phyloP scores from a whole-genome alignment of 2,797 vertebrate genomes.

The Pipistrellus pipistrellus region DNA sequence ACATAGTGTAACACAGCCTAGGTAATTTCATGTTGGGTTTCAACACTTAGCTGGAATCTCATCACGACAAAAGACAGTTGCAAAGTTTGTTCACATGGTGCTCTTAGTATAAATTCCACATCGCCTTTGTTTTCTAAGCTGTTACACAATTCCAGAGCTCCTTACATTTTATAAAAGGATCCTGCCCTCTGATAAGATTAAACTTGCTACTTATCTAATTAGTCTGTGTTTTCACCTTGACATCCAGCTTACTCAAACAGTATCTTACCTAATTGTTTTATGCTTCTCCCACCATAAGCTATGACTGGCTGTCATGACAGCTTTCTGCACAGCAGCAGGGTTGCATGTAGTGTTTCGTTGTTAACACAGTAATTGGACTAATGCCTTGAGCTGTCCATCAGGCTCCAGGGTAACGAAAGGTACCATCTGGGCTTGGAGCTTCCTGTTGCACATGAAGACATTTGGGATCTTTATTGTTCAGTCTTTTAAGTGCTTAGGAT shows the following conservation, averaged over 20 bases:
- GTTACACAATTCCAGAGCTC: not conserved
- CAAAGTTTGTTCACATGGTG: not conserved
- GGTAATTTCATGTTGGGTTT: constrained; percentile 18
- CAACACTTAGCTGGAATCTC: constrained; percentile 23
- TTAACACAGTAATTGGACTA: constrained; percentile 52
- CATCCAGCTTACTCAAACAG: not conserved
- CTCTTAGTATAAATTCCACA: not conserved
- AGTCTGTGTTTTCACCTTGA: constrained; percentile 21
- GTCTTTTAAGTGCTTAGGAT: constrained; percentile 6
- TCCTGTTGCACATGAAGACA: constrained; percentile 36
- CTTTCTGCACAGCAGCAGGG: constrained; percentile 9
- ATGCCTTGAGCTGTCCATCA: constrained; percentile 6
- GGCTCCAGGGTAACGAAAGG: constrained; percentile 29
- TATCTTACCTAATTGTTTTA: constrained; percentile 19
- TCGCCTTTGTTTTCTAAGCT: constrained; percentile 59
- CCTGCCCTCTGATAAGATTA: constrained; percentile 55
- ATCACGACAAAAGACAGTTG: not conserved
- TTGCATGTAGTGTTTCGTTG: not conserved
- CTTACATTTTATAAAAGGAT: constrained; percentile 53
- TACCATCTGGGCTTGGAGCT: constrained; percentile 52
- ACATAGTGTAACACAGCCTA: not conserved
- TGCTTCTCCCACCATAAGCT: not conserved
- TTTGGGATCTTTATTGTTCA: constrained; percentile 45
- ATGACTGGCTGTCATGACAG: not conserved
- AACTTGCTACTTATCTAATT: constrained; percentile 48